Evolutionary conservation across 2,113 vertebrate species (phyloP), one percentile per base, ranked within the genome.

Genomic region (Macquaria australasica): DNA sequence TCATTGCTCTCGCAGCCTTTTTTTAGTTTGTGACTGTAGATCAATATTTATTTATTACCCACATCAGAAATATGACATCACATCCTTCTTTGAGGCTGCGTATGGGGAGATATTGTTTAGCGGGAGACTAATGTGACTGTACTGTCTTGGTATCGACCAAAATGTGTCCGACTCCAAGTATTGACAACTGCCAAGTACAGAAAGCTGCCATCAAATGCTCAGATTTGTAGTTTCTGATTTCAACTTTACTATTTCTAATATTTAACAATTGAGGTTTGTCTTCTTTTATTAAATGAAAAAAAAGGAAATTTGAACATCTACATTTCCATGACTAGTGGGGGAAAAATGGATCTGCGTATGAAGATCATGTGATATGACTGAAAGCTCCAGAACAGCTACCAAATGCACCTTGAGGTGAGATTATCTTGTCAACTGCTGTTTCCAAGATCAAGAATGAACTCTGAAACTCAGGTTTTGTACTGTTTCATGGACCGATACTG

Each of bases 41-140:
- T 67, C 60, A 37, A 75, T 69, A 74, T 51, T 51, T n/a, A 60
- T 82, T 60, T 16, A 41, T 21, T 53, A 28, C 39, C 51, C 37
- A 31, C 56, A 28, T 78, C 51, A 68, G 39, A 43, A 55, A 64
- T 20, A 39, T 9, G 8, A 53, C 18, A 48, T 62, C 16, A 16
- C 4, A 16, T 77, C 39, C 23, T 37, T 28, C 58, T 23, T 15
- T 41, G 21, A 11, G 12, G 25, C 53, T 4, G 12, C 23, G 18
- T n/a, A 20, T 5, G 8, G 58, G 45, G 59, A 63, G 43, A 50
- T 34, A 50, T 14, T 63, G 28, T 16, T 50, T 6, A 62, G 25
- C 9, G 2, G 5, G 16, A 10, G 31, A 76, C 12, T 67, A 7
- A 77, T 21, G 51, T 39, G 31, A 70, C 20, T 4, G 16, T 34